Conservation (phyloP, 2,888 invertebrate genomes). For the Cecidostiba fungosa region DNA sequence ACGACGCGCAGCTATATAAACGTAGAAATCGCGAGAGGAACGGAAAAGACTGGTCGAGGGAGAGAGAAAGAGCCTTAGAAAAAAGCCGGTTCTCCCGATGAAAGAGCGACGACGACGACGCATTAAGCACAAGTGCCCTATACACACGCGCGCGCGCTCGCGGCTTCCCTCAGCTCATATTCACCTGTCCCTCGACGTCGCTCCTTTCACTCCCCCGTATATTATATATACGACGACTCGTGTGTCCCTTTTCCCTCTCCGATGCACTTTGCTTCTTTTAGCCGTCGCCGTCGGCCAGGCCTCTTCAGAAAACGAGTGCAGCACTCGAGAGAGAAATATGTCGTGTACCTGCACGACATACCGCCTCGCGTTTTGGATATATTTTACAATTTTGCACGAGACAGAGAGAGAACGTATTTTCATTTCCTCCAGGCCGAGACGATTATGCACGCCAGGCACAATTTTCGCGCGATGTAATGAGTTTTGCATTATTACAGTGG, state of each 20-base stretch:
- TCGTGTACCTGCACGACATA: neutral
- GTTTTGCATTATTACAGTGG: neutral
- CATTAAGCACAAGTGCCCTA: slow-evolving; percentile 47
- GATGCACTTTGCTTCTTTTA: neutral
- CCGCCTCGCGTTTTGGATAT: neutral
- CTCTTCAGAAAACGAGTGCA: slow-evolving; percentile 25
- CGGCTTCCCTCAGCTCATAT: slow-evolving; percentile 40
- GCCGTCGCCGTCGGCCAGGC: neutral
- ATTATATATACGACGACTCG: neutral
- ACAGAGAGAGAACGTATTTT: neutral
- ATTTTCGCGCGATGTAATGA: slow-evolving; percentile 7
- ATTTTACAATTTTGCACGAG: neutral
- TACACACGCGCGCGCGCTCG: neutral
- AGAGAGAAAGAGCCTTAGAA: slow-evolving; percentile 27
- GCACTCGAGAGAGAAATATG: slow-evolving; percentile 18
- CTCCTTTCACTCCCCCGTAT: slow-evolving; percentile 27
- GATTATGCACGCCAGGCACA: neutral
- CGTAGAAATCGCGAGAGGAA: neutral
- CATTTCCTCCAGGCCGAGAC: neutral
- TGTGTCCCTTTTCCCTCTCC: neutral
- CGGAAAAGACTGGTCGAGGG: neutral
- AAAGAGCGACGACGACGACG: slow-evolving; percentile 33
- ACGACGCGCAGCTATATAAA: neutral
- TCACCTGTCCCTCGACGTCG: slow-evolving; percentile 52
- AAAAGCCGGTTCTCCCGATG: slow-evolving; percentile 43